phyloP scores from a whole-genome alignment of 1,140 invertebrate species.

The Berghia stephanieae region DNA sequence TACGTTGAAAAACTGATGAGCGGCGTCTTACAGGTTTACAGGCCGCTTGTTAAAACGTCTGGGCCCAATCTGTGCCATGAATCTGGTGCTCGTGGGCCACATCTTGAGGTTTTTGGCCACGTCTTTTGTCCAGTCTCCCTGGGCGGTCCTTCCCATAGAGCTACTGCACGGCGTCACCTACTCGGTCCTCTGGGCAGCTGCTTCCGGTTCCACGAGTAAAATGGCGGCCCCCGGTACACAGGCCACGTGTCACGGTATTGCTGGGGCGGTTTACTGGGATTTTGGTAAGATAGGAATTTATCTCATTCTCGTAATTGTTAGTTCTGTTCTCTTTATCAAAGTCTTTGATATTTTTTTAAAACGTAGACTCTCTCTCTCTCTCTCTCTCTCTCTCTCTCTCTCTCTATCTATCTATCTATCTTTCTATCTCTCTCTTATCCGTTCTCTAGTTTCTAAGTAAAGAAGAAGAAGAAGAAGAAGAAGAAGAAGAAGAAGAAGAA shows the following conservation, averaged over 20 bases:
- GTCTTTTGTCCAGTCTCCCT: slow-evolving; percentile 79
- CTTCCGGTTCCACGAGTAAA: slow-evolving; percentile 29
- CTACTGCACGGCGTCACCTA: slow-evolving; percentile 86
- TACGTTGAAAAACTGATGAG: too few species aligned
- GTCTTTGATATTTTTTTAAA: too few species aligned
- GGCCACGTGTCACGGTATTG: slow-evolving; percentile 33
- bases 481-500: slow-evolving; percentile 4
- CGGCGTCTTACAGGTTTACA: slow-evolving; percentile 13
- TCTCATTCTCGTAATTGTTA: not conserved
- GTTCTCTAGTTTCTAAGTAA: not conserved
- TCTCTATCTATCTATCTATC: too few species aligned
- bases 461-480: not conserved
- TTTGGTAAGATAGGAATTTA: slow-evolving; percentile 25
- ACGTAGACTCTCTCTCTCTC: too few species aligned
- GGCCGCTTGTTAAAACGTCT: slow-evolving; percentile 73
- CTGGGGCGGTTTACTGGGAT: slow-evolving; percentile 40
- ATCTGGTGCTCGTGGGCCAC: slow-evolving; percentile 78
- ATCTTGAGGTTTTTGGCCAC: slow-evolving; percentile 82
- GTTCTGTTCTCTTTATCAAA: not conserved
- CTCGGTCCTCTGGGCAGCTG: slow-evolving; percentile 84
- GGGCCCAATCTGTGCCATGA: slow-evolving; percentile 84
- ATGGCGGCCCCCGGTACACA: slow-evolving; percentile 29
- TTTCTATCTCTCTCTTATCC: not conserved
- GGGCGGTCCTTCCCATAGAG: slow-evolving; percentile 85
- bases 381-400: not conserved